These are phyloP conservation scores for Augochlora pura DNA, from an alignment of 1,140 invertebrate species.

Conservation along the genomic window DNA sequence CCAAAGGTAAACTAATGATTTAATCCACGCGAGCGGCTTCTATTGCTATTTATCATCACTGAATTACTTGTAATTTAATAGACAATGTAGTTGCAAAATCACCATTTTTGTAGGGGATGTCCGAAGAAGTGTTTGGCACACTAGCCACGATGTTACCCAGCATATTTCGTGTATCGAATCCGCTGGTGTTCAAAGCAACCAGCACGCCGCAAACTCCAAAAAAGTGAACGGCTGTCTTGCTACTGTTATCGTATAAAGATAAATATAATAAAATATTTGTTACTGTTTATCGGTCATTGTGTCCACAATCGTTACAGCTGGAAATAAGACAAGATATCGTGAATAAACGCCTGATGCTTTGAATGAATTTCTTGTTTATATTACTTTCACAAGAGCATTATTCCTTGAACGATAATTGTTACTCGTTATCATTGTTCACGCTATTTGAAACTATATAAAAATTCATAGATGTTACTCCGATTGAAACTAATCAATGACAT, in stretches of 20 bases:
- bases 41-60: neutral
- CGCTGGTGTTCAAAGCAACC: constrained; percentile 85
- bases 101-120: constrained; percentile 87
- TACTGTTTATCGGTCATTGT: constrained; percentile 38
- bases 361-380: constrained; percentile 54
- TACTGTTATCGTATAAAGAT: constrained; percentile 29
- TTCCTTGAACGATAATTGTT: neutral
- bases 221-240: constrained; percentile 67
- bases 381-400: constrained; percentile 46
- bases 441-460: too few species aligned
- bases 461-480: neutral
- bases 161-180: constrained; percentile 95
- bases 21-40: too few species aligned
- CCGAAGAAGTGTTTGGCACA: constrained; percentile 91
- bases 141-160: constrained; percentile 93
- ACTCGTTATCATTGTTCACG: neutral
- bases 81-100: neutral
- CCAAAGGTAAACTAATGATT: constrained; percentile 82
- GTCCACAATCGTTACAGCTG: constrained; percentile 13
- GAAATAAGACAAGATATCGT: constrained; percentile 43
- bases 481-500: neutral
- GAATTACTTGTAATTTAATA: neutral
- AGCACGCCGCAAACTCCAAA: constrained; percentile 78
- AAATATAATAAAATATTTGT: constrained; percentile 57
- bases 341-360: constrained; percentile 53